These are phyloP conservation scores for Orientallactaga sibirica DNA, from an alignment of 2,797 vertebrate species.

Conservation along the genomic window DNA sequence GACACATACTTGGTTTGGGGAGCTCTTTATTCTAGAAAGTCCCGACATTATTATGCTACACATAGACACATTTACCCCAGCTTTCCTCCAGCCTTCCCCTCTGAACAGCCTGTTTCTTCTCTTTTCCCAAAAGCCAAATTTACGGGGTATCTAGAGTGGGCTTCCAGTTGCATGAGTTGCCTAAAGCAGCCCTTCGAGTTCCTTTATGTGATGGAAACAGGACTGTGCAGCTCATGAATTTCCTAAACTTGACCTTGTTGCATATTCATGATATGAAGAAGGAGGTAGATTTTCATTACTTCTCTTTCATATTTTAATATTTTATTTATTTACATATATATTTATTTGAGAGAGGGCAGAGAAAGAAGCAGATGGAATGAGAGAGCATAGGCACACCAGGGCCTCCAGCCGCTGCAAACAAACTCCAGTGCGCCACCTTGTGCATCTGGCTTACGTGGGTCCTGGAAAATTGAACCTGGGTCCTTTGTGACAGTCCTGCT, in stretches of 20 bases:
- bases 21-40: background rate
- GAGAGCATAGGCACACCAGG: too few relatives aligned
- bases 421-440: too few relatives aligned
- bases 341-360: too few relatives aligned
- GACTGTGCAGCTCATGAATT: background rate
- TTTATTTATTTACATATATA: too few relatives aligned
- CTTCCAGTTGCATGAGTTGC: background rate
- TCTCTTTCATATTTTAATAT: background rate
- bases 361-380: too few relatives aligned
- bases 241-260: background rate
- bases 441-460: too few relatives aligned
- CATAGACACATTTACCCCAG: background rate
- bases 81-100: background rate
- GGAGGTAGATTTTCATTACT: background rate
- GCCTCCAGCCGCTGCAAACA: too few relatives aligned
- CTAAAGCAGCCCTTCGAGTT: background rate
- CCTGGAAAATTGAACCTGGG: too few relatives aligned
- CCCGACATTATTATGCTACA: background rate
- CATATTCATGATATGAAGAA: background rate
- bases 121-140: background rate
- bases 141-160: background rate
- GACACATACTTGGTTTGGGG: too few relatives aligned
- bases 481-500: background rate
- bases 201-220: background rate
- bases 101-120: background rate